These are phyloP conservation scores for Urocynchramus pylzowi DNA, from an alignment of 2,113 vertebrate species.

Conservation along the genomic window DNA sequence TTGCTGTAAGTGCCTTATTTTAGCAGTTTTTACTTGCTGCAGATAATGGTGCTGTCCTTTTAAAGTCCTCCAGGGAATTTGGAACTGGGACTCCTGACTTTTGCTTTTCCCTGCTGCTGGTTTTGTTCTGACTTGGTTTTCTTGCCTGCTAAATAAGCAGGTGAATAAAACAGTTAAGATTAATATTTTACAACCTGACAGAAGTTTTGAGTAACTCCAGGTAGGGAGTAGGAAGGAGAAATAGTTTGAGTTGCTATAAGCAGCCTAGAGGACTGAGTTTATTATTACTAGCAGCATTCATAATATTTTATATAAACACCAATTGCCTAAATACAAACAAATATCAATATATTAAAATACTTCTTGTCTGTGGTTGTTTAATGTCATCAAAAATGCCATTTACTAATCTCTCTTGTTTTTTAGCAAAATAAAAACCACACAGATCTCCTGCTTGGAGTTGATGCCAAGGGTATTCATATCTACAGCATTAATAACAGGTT, in stretches of 20 bases:
- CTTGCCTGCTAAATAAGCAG: background rate
- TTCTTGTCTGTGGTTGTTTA: background rate
- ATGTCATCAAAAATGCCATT: background rate
- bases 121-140: background rate
- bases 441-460: conserved; percentile 85
- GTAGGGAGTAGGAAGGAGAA: background rate
- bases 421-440: conserved; percentile 90
- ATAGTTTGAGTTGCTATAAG: background rate
- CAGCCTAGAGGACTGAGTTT: background rate
- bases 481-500: conserved; percentile 88
- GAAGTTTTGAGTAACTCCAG: background rate
- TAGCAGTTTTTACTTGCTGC: background rate
- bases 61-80: background rate
- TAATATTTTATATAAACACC: background rate
- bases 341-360: background rate
- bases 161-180: background rate
- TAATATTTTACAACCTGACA: background rate
- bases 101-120: too few relatives aligned
- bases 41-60: background rate
- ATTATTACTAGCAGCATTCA: background rate
- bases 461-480: conserved; percentile 89
- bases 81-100: background rate
- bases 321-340: background rate
- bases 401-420: background rate
- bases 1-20: conserved; percentile 79